phyloP scores from a whole-genome alignment of 2,113 vertebrate genomes.

The Hoplias malabaricus region DNA sequence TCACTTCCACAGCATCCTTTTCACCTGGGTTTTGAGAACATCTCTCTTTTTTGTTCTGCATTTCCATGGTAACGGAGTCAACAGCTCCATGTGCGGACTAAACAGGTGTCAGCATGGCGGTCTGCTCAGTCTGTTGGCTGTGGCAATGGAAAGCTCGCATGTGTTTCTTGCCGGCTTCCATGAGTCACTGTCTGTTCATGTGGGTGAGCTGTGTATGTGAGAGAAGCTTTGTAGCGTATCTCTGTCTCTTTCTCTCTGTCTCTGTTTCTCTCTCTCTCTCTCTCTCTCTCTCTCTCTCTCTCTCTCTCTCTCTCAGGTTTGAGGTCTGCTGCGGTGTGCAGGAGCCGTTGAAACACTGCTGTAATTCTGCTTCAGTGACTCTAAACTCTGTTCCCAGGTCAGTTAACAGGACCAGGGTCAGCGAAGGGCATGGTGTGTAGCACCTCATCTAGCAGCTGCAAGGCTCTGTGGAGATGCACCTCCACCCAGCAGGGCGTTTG shows the following conservation, averaged over 20 bases:
- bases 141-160: slow-evolving; percentile 42
- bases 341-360: background rate
- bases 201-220: slow-evolving; percentile 31
- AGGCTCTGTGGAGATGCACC: slow-evolving; percentile 77
- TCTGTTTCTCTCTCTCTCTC: slow-evolving; percentile 3
- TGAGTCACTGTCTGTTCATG: slow-evolving; percentile 50
- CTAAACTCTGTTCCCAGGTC: slow-evolving; percentile 19
- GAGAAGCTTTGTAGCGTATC: slow-evolving; percentile 35
- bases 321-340: background rate
- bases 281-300: background rate
- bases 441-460: slow-evolving; percentile 81
- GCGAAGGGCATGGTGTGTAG: slow-evolving; percentile 76
- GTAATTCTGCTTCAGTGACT: background rate
- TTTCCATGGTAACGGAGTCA: slow-evolving; percentile 38
- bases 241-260: background rate
- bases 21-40: slow-evolving; percentile 9
- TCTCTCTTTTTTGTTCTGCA: slow-evolving; percentile 26
- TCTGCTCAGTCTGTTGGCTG: slow-evolving; percentile 29
- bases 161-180: slow-evolving; percentile 29
- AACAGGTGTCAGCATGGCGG: slow-evolving; percentile 39
- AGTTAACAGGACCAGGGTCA: slow-evolving; percentile 64
- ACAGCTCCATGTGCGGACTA: slow-evolving; percentile 32
- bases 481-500: slow-evolving; percentile 84
- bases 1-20: background rate
- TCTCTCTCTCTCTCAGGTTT: background rate